Base-by-base conservation (phyloP, 2,888 invertebrate species). In the Leptura quadrifasciata region DNA sequence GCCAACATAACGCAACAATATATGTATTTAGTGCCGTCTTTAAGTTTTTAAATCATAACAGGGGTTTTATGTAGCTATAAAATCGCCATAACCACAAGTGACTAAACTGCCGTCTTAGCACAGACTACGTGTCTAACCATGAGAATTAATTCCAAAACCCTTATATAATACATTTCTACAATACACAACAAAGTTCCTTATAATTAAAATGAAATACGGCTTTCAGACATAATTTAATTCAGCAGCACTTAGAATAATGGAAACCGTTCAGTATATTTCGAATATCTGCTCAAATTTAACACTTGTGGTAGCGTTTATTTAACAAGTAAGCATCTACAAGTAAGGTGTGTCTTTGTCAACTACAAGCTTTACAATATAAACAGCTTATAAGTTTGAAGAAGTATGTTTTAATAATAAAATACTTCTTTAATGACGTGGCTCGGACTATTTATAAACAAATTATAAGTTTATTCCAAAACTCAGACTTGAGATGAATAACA, bases 221-320 rank as follows among this genome's bases (percentile, higher is more conserved):
- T 80, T 82, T 79, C 77, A 82, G 82, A 81, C 83, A 82, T 85
- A 85, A 86, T 86, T 84, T 85, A 85, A 85, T 86, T 83, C 81
- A 78, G 76, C 84, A 77, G 82, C 85, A 85, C 86, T 86, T 84
- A 84, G 80, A 83, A 83, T 86, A 86, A 86, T 86, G 85, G 85
- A 85, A 84, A 81, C 72, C 27, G 60, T 52, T 71, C 47, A 70
- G 60, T 47, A 21, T 9, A 60, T 70, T 71, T 52, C 10, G 17
- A 71, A 71, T 71, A 61, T 61, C 24, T 61, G 15, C 71, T n/a
- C 17, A 52, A 61, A 61, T 71, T 21, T 61, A 21, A 58, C 57
- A 58, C 39, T 52, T 39, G 69, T 21, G 63, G 63, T 63, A 17
- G 47, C 58, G 47, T 68, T 68, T 68, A 35, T 57, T 31, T 47